Conservation (phyloP, 2,888 invertebrate genomes). For the Syrphus vitripennis region DNA sequence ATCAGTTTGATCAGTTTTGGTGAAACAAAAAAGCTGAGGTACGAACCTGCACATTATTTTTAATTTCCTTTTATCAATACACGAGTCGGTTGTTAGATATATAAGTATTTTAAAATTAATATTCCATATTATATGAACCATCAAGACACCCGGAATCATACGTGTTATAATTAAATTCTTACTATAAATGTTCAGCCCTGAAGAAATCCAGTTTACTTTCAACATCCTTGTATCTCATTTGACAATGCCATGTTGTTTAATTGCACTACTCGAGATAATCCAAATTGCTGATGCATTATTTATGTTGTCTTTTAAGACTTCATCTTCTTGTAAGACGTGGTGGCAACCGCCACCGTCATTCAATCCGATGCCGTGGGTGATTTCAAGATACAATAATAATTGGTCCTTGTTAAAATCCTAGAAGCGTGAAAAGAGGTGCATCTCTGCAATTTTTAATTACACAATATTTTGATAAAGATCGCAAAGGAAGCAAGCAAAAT, state of each 20-base stretch:
- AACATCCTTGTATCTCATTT: neutral
- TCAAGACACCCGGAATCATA: neutral
- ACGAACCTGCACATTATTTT: constrained; percentile 13
- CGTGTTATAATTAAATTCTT: neutral
- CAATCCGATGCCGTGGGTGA: constrained; percentile 45
- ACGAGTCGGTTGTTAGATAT: neutral
- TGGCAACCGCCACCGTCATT: too few relatives aligned
- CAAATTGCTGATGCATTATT: constrained; percentile 66
- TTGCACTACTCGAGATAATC: constrained; percentile 18
- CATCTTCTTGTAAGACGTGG: constrained; percentile 6
- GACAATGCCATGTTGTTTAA: neutral
- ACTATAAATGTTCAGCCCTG: neutral
- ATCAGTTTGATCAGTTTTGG: neutral
- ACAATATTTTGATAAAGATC: constrained; percentile 39
- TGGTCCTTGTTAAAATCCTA: constrained; percentile 26
- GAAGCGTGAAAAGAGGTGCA: constrained; percentile 53
- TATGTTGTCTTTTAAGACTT: constrained; percentile 48
- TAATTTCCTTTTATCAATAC: neutral
- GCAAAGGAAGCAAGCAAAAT: neutral
- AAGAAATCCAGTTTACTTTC: neutral
- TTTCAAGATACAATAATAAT: neutral
- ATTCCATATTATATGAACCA: neutral
- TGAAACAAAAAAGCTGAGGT: constrained; percentile 43
- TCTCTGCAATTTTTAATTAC: constrained; percentile 53
- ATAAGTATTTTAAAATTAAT: neutral